Evolutionary conservation across 2,113 vertebrate species (phyloP).

Genomic region (Hucho hucho): DNA sequence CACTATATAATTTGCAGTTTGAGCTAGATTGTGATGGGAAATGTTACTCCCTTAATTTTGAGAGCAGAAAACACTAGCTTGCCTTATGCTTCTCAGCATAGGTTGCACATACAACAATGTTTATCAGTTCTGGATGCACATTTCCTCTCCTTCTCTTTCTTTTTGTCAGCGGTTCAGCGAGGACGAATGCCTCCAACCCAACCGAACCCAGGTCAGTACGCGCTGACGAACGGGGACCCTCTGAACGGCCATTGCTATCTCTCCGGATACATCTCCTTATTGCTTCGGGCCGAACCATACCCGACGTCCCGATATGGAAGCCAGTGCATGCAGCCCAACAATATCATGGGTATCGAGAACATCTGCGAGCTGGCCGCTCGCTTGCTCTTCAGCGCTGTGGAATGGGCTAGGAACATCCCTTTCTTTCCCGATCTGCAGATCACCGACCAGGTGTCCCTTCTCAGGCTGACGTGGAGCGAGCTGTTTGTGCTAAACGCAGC

Average conservation of each 20-base stretch:
- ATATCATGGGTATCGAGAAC: conserved; percentile 98
- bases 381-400: conserved; percentile 98
- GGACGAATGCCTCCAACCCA: conserved; percentile 99
- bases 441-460: conserved; percentile 98
- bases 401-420: conserved; percentile 98
- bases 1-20: too few species aligned
- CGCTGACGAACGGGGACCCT: conserved; percentile 96
- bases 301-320: conserved; percentile 95
- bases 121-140: conserved; percentile 94
- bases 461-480: conserved; percentile 98
- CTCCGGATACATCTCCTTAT: conserved; percentile 97
- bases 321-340: conserved; percentile 98
- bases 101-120: conserved; percentile 63
- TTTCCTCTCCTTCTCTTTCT: conserved; percentile 99
- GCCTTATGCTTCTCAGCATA: conserved; percentile 21
- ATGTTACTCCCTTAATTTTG: background rate
- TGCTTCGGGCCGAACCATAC: conserved; percentile 95
- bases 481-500: conserved; percentile 98
- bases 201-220: conserved; percentile 98
- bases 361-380: conserved; percentile 98
- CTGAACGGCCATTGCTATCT: conserved; percentile 99
- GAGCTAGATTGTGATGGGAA: too few species aligned
- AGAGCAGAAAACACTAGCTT: conserved; percentile 30
- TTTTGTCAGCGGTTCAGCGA: conserved; percentile 99
- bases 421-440: conserved; percentile 99